A percentile compares a stretch with the other conserved stretches of the same genome.
Evolutionary conservation across 2,888 invertebrate species (phyloP).

Genomic region (Cepaea hortensis): DNA sequence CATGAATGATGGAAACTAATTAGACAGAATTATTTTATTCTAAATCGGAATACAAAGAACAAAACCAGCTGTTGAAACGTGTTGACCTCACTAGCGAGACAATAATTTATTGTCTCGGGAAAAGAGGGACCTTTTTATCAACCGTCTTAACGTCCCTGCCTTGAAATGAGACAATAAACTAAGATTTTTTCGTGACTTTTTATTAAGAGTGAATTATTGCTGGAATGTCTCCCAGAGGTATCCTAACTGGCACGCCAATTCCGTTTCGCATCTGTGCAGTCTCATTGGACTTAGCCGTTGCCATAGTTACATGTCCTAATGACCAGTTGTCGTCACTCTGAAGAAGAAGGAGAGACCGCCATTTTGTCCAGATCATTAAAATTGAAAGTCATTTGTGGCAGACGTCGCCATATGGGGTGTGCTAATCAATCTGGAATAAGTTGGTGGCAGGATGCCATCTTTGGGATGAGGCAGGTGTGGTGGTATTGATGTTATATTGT

Average conservation of each 20-base stretch:
- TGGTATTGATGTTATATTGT: too few relatives aligned
- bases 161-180: background rate
- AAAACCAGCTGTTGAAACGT: background rate
- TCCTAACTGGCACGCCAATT: background rate
- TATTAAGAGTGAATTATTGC: constrained; percentile 5
- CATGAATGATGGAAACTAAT: too few relatives aligned
- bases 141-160: background rate
- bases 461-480: too few relatives aligned
- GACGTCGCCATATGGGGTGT: background rate
- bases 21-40: too few relatives aligned
- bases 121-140: background rate
- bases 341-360: background rate
- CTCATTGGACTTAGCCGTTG: background rate
- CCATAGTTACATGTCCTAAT: constrained; percentile 20
- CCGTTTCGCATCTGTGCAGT: constrained; percentile 6
- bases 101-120: background rate
- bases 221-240: background rate
- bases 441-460: too few relatives aligned
- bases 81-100: background rate
- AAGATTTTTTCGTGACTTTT: constrained; percentile 2
- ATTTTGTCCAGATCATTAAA: constrained; percentile 30
- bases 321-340: background rate
- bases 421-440: background rate
- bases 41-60: too few relatives aligned
- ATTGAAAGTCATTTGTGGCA: background rate